Evolutionary conservation across 2,113 vertebrate genomes (phyloP), one percentile per base, ranked within the genome.

Genomic region (Acinonyx jubatus): DNA sequence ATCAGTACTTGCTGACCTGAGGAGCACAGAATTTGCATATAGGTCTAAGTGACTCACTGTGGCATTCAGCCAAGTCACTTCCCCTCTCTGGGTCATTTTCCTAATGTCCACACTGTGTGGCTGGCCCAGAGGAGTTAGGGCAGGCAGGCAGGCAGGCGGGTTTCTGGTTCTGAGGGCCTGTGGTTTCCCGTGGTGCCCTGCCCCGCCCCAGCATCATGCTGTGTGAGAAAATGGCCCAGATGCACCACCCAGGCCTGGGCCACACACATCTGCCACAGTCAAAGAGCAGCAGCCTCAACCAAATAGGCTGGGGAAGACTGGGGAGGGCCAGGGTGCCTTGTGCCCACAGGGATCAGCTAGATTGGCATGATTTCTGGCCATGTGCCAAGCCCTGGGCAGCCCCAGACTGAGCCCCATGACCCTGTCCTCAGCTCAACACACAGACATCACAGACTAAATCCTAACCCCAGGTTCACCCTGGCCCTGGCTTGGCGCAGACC

Each of bases 31-130:
- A 96, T 96, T 96, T 97, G 91, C 97, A 97, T 96, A 57, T 23
- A 63, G 84, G 84, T 91, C 78, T 96, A 48, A 65, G 48, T 97
- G 97, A 97, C 95, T 97, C 97, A 96, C 55, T n/a, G 31, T 45
- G 80, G 83, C 96, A 19, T 76, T 63, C 14, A 38, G 92, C 91
- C 97, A 86, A 92, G 89, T 91, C 93, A 93, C 91, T 97, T 96
- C 91, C 96, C 61, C 76, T 96, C 95, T 82, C 76, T 61, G 85
- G 96, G 97, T 82, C 85, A 80, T 57, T 66, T 91, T 95, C 88
- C 81, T 92, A 55, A 91, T 11, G n/a, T 45, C 87, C 86, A 36
- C 15, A 16, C 84, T 52, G 38, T 3, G n/a, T 45, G 45, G 85
- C 68, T 27, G 4, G 27, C 95, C 13, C n/a, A 1, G 79, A 82